A percentile compares a stretch with the other conserved stretches of the same genome.
Conservation (phyloP, 2,113 vertebrate genomes). For the Nannobrachium achirus region DNA sequence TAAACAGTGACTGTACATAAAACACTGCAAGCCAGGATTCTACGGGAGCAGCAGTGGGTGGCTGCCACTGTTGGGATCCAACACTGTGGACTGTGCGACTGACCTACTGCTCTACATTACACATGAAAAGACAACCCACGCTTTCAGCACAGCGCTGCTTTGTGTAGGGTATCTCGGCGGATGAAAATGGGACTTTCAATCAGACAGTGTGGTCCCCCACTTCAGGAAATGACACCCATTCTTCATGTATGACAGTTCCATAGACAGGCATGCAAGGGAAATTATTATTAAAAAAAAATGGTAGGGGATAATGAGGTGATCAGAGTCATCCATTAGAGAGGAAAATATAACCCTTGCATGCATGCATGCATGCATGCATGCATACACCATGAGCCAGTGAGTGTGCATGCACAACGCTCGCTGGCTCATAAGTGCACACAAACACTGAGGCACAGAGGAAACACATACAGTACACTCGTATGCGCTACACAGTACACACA, state of each 20-base stretch:
- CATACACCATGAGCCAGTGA: slow-evolving; percentile 23
- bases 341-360: slow-evolving; percentile 21
- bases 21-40: slow-evolving; percentile 14
- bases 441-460: slow-evolving; percentile 14
- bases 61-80: neutral
- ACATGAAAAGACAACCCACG: neutral
- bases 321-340: slow-evolving; percentile 53
- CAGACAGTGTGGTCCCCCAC: slow-evolving; percentile 57
- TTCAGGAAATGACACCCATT: slow-evolving; percentile 68
- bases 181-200: slow-evolving; percentile 59
- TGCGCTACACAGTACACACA: too few species aligned
- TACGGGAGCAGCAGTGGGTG: slow-evolving; percentile 37
- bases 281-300: slow-evolving; percentile 62
- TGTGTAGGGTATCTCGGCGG: slow-evolving; percentile 31
- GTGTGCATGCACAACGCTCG: neutral
- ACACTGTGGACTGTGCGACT: slow-evolving; percentile 1
- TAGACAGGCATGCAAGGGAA: slow-evolving; percentile 58
- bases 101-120: slow-evolving; percentile 30
- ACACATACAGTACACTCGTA: too few species aligned
- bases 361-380: slow-evolving; percentile 50
- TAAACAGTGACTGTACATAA: neutral
- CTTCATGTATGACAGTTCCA: slow-evolving; percentile 68
- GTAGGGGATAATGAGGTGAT: slow-evolving; percentile 66
- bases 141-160: slow-evolving; percentile 19
- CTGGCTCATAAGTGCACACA: neutral